phyloP scores from a whole-genome alignment of 2,888 invertebrate species.

The Eumerus sabulonum region DNA sequence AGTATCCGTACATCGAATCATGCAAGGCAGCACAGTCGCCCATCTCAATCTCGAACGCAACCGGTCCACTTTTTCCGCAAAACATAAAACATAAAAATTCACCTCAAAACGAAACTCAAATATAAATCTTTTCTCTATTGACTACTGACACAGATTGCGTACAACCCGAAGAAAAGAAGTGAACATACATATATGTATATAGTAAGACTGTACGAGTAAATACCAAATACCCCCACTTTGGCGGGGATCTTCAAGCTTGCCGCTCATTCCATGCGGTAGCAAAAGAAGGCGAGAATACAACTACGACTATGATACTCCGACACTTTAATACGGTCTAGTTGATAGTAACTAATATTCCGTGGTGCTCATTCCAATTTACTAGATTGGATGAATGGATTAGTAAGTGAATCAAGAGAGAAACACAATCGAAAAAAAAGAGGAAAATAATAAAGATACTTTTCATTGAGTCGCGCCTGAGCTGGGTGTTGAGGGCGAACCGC shows the following conservation, averaged over 20 bases:
- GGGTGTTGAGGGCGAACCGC: not conserved
- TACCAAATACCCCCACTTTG: not conserved
- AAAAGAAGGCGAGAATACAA: conserved; percentile 29
- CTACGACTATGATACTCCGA: conserved; percentile 40
- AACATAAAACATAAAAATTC: conserved; percentile 32
- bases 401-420: conserved; percentile 59
- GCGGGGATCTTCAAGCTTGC: not conserved
- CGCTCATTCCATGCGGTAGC: not conserved
- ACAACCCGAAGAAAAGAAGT: not conserved
- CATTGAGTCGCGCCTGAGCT: conserved; percentile 17
- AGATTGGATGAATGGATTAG: conserved; percentile 54
- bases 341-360: conserved; percentile 53
- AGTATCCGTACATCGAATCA: too few species aligned
- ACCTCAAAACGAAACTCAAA: conserved; percentile 53
- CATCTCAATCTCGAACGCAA: not conserved
- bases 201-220: too few species aligned
- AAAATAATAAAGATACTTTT: too few species aligned
- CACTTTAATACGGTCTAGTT: conserved; percentile 62
- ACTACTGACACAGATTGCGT: conserved; percentile 53
- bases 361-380: conserved; percentile 21
- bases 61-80: conserved; percentile 50
- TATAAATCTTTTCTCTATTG: conserved; percentile 48
- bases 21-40: too few species aligned
- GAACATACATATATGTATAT: too few species aligned
- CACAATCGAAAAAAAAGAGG: conserved; percentile 16